A percentile compares a stretch with the other conserved stretches of the same genome.
Conservation (phyloP, 2,797 vertebrate genomes). For the Acanthurus tractus region DNA sequence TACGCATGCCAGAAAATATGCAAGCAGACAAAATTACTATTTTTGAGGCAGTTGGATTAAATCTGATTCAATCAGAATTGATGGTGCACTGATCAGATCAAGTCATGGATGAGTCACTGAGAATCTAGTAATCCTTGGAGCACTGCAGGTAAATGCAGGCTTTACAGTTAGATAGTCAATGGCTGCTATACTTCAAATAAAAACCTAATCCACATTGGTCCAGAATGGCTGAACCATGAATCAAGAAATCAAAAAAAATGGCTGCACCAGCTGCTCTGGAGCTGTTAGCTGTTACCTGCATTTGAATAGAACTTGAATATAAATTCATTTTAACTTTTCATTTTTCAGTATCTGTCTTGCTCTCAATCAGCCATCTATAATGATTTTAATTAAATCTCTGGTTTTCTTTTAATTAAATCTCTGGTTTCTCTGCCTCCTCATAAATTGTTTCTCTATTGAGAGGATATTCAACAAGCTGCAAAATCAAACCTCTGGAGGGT, state of each 20-base stretch:
- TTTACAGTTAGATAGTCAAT: constrained; percentile 23
- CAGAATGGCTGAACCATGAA: constrained; percentile 10
- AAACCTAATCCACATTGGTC: constrained; percentile 3
- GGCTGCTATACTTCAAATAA: not conserved
- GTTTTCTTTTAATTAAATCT: not conserved
- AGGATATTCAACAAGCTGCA: constrained; percentile 39
- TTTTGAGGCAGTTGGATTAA: not conserved
- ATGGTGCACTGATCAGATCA: not conserved
- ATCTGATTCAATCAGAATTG: constrained; percentile 17
- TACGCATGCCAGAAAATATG: no score
- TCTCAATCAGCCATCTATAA: constrained; percentile 19
- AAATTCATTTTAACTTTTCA: constrained; percentile 35
- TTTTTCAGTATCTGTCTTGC: constrained; percentile 24
- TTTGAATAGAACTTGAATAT: constrained; percentile 49
- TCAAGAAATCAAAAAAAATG: constrained; percentile 13
- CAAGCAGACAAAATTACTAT: not conserved
- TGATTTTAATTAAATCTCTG: not conserved
- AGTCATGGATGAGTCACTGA: constrained; percentile 9
- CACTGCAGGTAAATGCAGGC: constrained; percentile 13
- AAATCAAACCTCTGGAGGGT: constrained; percentile 23
- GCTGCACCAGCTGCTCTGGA: constrained; percentile 8
- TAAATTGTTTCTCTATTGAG: constrained; percentile 16
- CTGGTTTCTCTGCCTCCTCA: constrained; percentile 9
- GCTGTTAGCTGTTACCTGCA: constrained; percentile 36
- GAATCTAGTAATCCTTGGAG: not conserved